Base-by-base conservation (phyloP, 2,113 vertebrate genomes). In the Caranx melampygus region DNA sequence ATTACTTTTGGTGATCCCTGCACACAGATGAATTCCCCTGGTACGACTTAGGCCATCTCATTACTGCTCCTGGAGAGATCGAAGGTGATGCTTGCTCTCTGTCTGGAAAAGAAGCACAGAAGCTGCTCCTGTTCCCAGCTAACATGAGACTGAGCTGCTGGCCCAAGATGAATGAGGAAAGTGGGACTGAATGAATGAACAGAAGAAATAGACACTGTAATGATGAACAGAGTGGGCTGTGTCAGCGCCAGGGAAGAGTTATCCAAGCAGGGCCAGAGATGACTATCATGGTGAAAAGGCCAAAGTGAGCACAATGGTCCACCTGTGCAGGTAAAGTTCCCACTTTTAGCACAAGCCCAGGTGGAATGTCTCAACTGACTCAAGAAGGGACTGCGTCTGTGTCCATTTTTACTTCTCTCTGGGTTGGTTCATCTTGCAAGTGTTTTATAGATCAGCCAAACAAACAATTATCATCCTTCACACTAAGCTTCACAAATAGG, bases 201-300 rank as follows among this genome's bases (percentile, higher is more conserved):
- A 59, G 73, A 55, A 78, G 90, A 90, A 90, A 88, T 44, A 0
- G 82, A 92, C 61, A 86, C 81, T 12, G 55, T 0, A 3, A 62
- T 62, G 69, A 81, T 58, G 76, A 89, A 93, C 87, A 86, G 82
- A 84, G 85, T 10, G 18, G 72, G 66, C 81, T 85, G 78, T 91
- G 79, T 90, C n/a, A 18, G 57, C 0, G 35, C 10, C 31, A 55
- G 75, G 63, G 67, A 66, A 76, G 47, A 79, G 63, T 83, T 78
- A 73, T 81, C 72, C 7, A 35, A 85, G 52, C 65, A 55, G 66
- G 16, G 63, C 42, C 84, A 78, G 72, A 83, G 84, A 93, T 92
- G 61, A 31, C 37, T 83, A 86, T 92, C 87, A 78, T 21, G 35
- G 44, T 71, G 83, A 87, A 77, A 87, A 85, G 57, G 71, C 45